A percentile compares a stretch with the other conserved stretches of the same genome.
phyloP scores from a whole-genome alignment of 2,113 vertebrate genomes.

The Hydrochoerus hydrochaeris region DNA sequence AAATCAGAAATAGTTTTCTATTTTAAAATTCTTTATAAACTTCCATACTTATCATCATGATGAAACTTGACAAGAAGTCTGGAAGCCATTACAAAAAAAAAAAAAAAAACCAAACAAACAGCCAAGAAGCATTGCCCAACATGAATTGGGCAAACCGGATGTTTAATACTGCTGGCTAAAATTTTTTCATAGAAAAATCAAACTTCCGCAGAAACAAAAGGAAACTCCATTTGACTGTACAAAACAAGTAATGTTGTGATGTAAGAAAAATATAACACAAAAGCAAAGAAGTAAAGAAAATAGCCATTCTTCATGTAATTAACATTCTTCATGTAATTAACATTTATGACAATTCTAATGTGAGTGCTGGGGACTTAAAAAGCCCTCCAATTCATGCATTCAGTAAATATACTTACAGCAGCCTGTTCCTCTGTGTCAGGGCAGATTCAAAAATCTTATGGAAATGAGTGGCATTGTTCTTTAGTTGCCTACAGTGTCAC shows the following conservation, averaged over 20 bases:
- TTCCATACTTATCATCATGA: neutral
- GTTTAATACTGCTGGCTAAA: neutral
- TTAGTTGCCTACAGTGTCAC: neutral
- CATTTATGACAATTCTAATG: neutral
- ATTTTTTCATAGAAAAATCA: neutral
- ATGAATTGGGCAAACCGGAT: neutral
- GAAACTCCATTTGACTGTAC: neutral
- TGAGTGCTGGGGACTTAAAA: neutral
- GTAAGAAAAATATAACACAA: neutral
- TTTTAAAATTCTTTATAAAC: constrained; percentile 28
- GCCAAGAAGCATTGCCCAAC: neutral
- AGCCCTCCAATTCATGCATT: neutral
- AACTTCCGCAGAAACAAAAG: neutral
- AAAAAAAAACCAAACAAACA: no score
- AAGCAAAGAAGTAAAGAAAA: neutral
- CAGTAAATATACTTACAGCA: neutral
- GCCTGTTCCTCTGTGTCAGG: neutral
- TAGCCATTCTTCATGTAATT: neutral
- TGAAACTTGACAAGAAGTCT: neutral
- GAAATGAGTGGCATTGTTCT: neutral
- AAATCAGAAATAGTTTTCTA: neutral
- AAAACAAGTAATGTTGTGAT: neutral
- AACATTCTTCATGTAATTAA: neutral
- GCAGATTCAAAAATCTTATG: neutral
- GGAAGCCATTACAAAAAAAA: neutral